Base-by-base conservation (phyloP, 2,113 vertebrate genomes). In the Lepus europaeus region DNA sequence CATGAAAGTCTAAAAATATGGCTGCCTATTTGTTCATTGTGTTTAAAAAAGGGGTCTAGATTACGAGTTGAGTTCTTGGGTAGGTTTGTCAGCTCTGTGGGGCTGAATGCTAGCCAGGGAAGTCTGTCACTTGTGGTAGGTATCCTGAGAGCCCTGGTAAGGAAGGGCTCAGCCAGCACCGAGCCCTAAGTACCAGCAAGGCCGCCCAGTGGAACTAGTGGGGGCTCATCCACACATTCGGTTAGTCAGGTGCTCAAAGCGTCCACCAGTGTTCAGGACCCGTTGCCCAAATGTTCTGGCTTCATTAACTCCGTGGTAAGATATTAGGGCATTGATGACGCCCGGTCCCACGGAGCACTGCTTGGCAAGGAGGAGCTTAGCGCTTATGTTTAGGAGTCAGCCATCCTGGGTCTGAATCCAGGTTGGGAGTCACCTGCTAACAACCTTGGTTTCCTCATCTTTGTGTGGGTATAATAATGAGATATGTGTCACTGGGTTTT, bases 251-350 rank as follows among this genome's bases (percentile, higher is more conserved):
- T 36, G 20, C 16, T 74, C 36, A 49, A 66, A 59, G 45, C 23
- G 17, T 20, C 33, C 64, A 0, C 11, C 14, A 8, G 22, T 12
- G 1, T 53, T 72, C 0, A 2, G 2, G 27, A 19, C 39, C 29
- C 22, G 25, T n/a, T 56, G 51, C 53, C 64, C 12, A 59, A 6
- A 20, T 10, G 11, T 39, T 31, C 13, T 33, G 59, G 82, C 86
- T 87, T 45, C 25, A 2, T 79, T 78, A 66, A 23, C 51, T 49
- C 45, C 16, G 0, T 8, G 7, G 51, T 56, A 27, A 12, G 59
- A 11, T 23, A 0, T 36, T 36, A 68, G 80, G 39, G 19, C 1
- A 11, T 1, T 3, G 33, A 16, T 13, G 36, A 12, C 27, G 51
- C 12, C 59, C 29, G 0, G 45, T 27, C 17, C 29, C 29, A 0